Conservation (phyloP, 2,797 vertebrate species). For the Pristis pectinata region DNA sequence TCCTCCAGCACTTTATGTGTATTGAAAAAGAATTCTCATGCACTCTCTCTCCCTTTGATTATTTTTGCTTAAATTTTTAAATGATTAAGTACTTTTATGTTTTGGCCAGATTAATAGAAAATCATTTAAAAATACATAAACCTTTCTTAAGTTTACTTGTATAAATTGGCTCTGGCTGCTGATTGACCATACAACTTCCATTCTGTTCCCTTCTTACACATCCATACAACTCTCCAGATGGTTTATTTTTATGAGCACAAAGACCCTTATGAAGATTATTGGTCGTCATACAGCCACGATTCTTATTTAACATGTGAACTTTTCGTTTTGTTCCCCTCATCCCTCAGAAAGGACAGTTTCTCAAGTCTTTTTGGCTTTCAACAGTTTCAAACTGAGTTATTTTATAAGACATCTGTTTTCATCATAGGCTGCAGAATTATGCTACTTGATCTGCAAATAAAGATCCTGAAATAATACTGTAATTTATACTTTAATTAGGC, state of each 20-base stretch:
- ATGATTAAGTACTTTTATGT: neutral
- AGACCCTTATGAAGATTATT: neutral
- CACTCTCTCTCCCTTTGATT: too few relatives aligned
- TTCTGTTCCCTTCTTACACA: neutral
- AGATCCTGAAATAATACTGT: neutral
- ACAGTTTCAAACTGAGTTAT: neutral
- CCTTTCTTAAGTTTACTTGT: neutral
- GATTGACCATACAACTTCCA: too few relatives aligned
- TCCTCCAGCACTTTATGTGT: too few relatives aligned
- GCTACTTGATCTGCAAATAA: slow-evolving; percentile 16
- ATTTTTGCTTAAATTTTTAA: neutral
- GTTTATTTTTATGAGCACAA: neutral
- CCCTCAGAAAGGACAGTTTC: neutral
- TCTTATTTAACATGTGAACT: neutral
- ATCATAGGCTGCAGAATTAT: neutral
- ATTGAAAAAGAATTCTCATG: too few relatives aligned
- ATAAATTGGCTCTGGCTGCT: neutral
- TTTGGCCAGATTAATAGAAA: neutral
- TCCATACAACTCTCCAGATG: neutral
- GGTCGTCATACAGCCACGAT: neutral
- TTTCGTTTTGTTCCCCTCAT: neutral
- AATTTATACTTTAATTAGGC: neutral
- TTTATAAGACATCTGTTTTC: neutral
- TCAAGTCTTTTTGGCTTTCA: neutral
- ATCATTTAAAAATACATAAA: neutral